Evolutionary conservation across 1,140 invertebrate genomes (phyloP).

Genomic region (Halyomorpha halys): DNA sequence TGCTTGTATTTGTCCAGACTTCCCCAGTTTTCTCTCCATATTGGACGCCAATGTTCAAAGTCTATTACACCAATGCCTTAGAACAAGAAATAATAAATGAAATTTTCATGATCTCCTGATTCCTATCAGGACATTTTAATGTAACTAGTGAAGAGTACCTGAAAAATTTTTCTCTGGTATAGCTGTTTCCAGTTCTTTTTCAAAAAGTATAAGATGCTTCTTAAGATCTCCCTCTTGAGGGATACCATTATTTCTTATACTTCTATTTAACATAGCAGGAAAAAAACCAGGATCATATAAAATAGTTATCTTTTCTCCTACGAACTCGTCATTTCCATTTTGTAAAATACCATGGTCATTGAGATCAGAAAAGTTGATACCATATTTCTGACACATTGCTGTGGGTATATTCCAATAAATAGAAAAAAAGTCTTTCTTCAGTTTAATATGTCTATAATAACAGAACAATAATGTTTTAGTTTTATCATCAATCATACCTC

Average conservation of each 20-base stretch:
- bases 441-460: background rate
- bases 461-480: background rate
- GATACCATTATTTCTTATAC: slow-evolving; percentile 56
- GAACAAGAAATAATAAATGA: background rate
- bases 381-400: slow-evolving; percentile 54
- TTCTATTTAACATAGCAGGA: slow-evolving; percentile 45
- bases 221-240: slow-evolving; percentile 62
- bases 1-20: slow-evolving; percentile 49
- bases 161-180: slow-evolving; percentile 49
- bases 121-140: background rate
- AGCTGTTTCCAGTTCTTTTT: slow-evolving; percentile 41
- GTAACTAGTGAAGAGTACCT: slow-evolving; percentile 35
- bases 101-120: background rate
- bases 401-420: slow-evolving; percentile 73
- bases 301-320: slow-evolving; percentile 50
- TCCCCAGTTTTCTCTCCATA: slow-evolving; percentile 63
- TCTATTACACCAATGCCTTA: slow-evolving; percentile 64
- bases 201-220: slow-evolving; percentile 48
- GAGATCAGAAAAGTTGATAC: slow-evolving; percentile 45
- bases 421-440: slow-evolving; percentile 37
- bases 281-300: slow-evolving; percentile 47
- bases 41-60: slow-evolving; percentile 72
- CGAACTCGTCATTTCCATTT: slow-evolving; percentile 51
- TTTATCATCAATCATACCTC: too few species aligned
- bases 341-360: slow-evolving; percentile 40